Base-by-base conservation (phyloP, 2,797 vertebrate genomes). In the Syngnathus rostellatus region DNA sequence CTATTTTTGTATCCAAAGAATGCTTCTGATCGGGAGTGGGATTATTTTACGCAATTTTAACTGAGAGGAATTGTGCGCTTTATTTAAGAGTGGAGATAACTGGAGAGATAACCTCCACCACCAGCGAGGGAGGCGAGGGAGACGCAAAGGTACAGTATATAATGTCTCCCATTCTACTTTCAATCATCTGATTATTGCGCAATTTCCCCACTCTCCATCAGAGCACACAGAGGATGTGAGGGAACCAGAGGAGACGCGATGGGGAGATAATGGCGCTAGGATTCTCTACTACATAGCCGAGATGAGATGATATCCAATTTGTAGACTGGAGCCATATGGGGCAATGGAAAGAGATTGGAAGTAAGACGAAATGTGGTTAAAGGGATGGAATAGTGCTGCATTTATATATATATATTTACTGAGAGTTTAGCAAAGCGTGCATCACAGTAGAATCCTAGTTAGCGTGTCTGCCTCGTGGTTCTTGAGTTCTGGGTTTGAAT, bases 251-350 rank as follows among this genome's bases (percentile, higher is more conserved):
- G 37, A 25, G 48, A 64, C 10, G 77, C 81, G 83, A 84, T 86
- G 79, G 73, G 71, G 76, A 84, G 86, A 87, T 89, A 87, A 89
- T 87, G 87, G 85, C 84, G 83, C 76, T 85, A 77, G 73, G 79
- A 73, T 78, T 76, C 69, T 77, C 77, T 76, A 71, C 66, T 59
- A 53, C 76, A 74, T 66, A 75, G 70, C 77, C 74, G 72, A 65
- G 71, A 78, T 70, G 76, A 43, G 70, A 68, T 80, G 80, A 80
- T 84, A 75, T 63, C 63, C 68, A 65, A 72, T 73, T 58, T 75
- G 48, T 72, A 66, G 73, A 81, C 79, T 80, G 73, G 71, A 73
- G 67, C 63, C 69, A 68, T 51, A 54, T 39, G 48, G 60, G 48
- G 39, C 5, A 39, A n/a, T 19, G 45, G 40, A 12, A 60, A 6